phyloP scores from a whole-genome alignment of 1,140 invertebrate species.

The Artemia franciscana region DNA sequence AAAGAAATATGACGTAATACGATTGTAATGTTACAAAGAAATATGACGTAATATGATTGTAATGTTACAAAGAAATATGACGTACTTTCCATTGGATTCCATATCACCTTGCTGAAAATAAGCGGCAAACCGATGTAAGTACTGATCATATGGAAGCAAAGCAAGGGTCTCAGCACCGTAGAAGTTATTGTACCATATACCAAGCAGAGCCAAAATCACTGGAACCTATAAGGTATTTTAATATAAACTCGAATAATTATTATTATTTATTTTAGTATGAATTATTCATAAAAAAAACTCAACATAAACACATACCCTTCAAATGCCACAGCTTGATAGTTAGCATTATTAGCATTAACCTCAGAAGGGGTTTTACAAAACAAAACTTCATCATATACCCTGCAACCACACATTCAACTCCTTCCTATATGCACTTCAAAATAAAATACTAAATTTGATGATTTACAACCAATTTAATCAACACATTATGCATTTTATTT shows the following conservation, averaged over 20 bases:
- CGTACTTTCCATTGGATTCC: conserved; percentile 98
- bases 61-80: conserved; percentile 21
- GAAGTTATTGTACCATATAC: conserved; percentile 92
- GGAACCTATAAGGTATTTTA: conserved; percentile 42
- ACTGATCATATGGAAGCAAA: conserved; percentile 93
- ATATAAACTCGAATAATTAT: neutral
- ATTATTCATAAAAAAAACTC: neutral
- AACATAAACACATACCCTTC: too few relatives aligned
- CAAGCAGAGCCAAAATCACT: conserved; percentile 75
- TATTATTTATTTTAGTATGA: neutral
- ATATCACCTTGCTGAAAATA: conserved; percentile 99
- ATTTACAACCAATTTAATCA: too few relatives aligned
- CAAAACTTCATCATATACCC: neutral
- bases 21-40: conserved; percentile 9
- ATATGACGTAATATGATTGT: conserved; percentile 6
- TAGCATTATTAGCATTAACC: too few relatives aligned
- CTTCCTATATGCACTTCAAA: too few relatives aligned
- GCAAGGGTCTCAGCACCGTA: conserved; percentile 85
- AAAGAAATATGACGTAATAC: neutral
- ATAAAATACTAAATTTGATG: too few relatives aligned
- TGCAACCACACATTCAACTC: neutral
- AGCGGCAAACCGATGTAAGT: conserved; percentile 91
- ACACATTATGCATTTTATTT: too few relatives aligned
- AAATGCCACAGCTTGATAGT: neutral
- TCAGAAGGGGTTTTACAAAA: too few relatives aligned